A percentile compares a stretch with the other conserved stretches of the same genome.
phyloP scores from a whole-genome alignment of 2,113 vertebrate species.

The Hiodon tergisus region DNA sequence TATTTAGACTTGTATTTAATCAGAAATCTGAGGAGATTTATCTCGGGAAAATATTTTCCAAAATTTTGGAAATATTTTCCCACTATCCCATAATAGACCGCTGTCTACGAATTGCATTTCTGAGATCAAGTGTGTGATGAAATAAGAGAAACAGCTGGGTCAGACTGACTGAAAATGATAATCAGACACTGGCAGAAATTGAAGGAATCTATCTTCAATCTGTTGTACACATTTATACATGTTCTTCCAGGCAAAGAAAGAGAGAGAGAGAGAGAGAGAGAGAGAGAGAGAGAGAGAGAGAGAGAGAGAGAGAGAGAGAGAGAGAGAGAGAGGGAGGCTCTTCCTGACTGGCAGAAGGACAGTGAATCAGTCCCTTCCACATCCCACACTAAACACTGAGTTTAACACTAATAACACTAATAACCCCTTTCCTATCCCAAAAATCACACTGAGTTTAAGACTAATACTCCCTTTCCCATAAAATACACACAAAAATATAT shows the following conservation, averaged over 20 bases:
- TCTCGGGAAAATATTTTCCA: too few species aligned
- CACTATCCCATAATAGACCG: too few species aligned
- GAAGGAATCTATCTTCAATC: conserved; percentile 49
- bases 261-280: conserved; percentile 17
- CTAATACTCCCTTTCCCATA: neutral
- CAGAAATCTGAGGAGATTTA: too few species aligned
- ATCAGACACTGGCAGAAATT: conserved; percentile 50
- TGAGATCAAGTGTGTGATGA: too few species aligned
- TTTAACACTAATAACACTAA: neutral
- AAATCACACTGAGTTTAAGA: neutral
- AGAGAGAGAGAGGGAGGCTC: conserved; percentile 19
- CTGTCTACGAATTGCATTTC: too few species aligned
- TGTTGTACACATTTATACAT: conserved; percentile 47
- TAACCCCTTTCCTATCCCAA: neutral
- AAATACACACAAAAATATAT: neutral
- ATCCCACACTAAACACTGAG: neutral
- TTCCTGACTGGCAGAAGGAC: neutral
- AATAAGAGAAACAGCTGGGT: conserved; percentile 20
- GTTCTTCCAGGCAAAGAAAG: conserved; percentile 31
- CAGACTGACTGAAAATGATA: conserved; percentile 36
- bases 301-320: conserved; percentile 21
- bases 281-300: too few species aligned
- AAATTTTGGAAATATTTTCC: too few species aligned
- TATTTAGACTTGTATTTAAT: too few species aligned
- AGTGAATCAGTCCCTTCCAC: neutral